These are phyloP conservation scores for Lithobates pipiens DNA, from an alignment of 2,797 vertebrate genomes.

Conservation along the genomic window DNA sequence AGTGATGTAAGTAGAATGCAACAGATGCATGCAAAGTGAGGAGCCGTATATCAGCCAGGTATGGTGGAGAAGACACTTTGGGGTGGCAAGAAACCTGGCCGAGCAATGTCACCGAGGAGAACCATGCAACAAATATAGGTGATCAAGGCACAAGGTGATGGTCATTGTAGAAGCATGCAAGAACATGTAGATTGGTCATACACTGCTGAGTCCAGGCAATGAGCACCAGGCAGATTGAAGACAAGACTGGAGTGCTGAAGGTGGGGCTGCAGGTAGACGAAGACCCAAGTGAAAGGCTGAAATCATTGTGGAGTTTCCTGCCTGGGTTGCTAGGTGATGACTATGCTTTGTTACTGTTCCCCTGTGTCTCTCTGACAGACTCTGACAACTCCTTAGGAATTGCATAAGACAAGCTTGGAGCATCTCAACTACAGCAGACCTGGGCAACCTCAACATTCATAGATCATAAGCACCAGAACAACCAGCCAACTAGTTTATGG, in stretches of 20 bases:
- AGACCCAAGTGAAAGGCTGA: slow-evolving; percentile 30
- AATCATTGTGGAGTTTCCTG: slow-evolving; percentile 17
- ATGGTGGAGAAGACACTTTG: too few relatives aligned
- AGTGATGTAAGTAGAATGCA: too few relatives aligned
- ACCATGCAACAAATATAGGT: background rate
- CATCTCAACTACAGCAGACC: background rate
- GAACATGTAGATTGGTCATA: background rate
- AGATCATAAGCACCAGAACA: too few relatives aligned
- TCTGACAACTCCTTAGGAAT: background rate
- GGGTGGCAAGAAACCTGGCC: background rate
- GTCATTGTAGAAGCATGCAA: background rate
- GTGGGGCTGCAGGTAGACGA: slow-evolving; percentile 30
- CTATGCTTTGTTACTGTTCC: slow-evolving; percentile 41
- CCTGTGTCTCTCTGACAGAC: slow-evolving; percentile 37
- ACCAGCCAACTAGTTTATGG: too few relatives aligned
- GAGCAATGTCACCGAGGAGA: background rate
- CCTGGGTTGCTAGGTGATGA: slow-evolving; percentile 48
- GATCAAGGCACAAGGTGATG: too few relatives aligned
- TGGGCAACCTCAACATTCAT: background rate
- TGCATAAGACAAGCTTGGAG: background rate
- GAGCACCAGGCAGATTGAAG: slow-evolving; percentile 9
- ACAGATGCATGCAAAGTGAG: too few relatives aligned
- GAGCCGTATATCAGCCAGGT: too few relatives aligned
- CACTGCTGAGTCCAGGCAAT: background rate
- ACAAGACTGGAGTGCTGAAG: background rate